Conservation (phyloP, 1,140 invertebrate species). For the Trigoniulus corallinus region DNA sequence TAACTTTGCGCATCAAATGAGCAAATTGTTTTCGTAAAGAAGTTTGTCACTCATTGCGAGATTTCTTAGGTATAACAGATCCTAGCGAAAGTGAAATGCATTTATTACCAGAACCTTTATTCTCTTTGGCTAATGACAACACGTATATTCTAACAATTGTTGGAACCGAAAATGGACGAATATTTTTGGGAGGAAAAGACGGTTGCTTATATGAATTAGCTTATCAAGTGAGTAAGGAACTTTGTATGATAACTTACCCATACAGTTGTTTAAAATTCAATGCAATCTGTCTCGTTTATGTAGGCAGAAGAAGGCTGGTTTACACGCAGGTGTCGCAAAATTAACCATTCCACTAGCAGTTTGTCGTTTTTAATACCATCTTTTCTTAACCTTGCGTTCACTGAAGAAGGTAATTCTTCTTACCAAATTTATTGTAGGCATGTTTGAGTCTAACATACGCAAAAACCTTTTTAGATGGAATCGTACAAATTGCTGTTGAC, state of each 20-base stretch:
- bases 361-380: constrained; percentile 78
- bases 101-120: constrained; percentile 81
- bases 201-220: constrained; percentile 87
- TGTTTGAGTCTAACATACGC: too few species aligned
- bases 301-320: constrained; percentile 64
- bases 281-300: constrained; percentile 11
- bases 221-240: constrained; percentile 54
- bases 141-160: constrained; percentile 64
- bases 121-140: constrained; percentile 81
- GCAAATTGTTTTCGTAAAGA: too few species aligned
- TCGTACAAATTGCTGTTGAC: constrained; percentile 79
- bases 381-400: constrained; percentile 63
- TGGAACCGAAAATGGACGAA: constrained; percentile 64
- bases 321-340: constrained; percentile 81
- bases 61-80: not conserved
- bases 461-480: constrained; percentile 42
- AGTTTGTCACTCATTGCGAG: too few species aligned
- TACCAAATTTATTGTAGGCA: not conserved
- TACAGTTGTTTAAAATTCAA: constrained; percentile 3
- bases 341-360: constrained; percentile 79
- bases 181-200: constrained; percentile 90
- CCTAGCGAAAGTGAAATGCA: constrained; percentile 56
- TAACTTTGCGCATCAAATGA: not conserved
- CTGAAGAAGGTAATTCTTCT: constrained; percentile 41
- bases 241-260: not conserved